Evolutionary conservation across 2,113 vertebrate species (phyloP).

Genomic region (Heterochromis multidens): DNA sequence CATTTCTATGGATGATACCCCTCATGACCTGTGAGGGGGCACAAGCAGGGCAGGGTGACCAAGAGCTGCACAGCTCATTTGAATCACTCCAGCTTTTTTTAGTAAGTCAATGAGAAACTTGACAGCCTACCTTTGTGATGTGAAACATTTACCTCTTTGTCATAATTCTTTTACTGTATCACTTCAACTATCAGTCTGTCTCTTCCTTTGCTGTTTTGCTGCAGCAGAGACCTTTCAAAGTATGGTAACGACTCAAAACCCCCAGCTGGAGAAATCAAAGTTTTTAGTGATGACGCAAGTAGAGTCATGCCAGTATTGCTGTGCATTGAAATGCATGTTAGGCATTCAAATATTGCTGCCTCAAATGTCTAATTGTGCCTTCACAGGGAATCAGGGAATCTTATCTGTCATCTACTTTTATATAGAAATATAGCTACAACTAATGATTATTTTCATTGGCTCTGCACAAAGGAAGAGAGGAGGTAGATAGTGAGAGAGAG

Average conservation of each 20-base stretch:
- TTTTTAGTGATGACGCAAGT: not conserved
- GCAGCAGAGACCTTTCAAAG: not conserved
- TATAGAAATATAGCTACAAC: not conserved
- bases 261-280: not conserved
- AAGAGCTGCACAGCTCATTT: not conserved
- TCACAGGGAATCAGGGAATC: no score
- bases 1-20: slow-evolving; percentile 10
- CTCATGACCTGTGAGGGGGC: not conserved
- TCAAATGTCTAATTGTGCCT: not conserved
- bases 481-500: not conserved
- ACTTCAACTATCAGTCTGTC: not conserved
- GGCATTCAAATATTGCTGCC: not conserved
- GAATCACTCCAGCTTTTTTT: not conserved
- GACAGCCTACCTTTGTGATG: not conserved
- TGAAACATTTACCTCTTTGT: not conserved
- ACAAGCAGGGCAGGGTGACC: not conserved
- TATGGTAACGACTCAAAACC: not conserved
- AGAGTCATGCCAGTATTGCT: not conserved
- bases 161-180: not conserved
- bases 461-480: not conserved
- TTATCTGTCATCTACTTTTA: not conserved
- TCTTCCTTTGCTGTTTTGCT: not conserved
- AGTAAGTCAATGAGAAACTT: not conserved
- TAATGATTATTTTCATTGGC: not conserved
- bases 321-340: not conserved